Conservation (phyloP, 2,888 invertebrate genomes). For the Drosophila vallismaia region DNA sequence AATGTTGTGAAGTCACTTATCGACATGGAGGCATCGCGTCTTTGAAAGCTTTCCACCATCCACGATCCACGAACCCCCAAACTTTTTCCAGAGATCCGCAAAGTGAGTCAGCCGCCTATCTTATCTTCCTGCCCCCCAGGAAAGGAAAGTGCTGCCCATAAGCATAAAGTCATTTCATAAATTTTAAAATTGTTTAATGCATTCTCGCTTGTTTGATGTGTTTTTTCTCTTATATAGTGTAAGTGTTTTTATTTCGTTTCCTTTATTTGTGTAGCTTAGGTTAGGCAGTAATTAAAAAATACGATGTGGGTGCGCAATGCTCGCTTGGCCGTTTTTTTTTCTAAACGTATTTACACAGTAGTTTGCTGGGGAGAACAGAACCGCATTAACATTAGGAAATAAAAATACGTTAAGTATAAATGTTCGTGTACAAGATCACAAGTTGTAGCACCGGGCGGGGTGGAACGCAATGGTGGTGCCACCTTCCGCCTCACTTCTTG, state of each 20-base stretch:
- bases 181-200: conserved; percentile 41
- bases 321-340: conserved; percentile 44
- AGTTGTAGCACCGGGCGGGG: conserved; percentile 62
- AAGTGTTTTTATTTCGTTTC: conserved; percentile 2
- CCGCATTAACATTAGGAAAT: conserved; percentile 22
- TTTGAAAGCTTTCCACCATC: conserved; percentile 23
- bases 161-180: conserved; percentile 7
- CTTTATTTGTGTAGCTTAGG: conserved; percentile 45
- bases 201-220: conserved; percentile 25
- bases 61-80: not conserved
- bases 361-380: conserved; percentile 31
- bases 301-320: conserved; percentile 40
- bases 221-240: not conserved
- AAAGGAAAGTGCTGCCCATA: conserved; percentile 33
- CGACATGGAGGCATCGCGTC: conserved; percentile 25
- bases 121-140: conserved; percentile 21
- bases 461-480: not conserved
- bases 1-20: conserved; percentile 26
- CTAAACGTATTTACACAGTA: conserved; percentile 60
- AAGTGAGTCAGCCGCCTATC: conserved; percentile 25
- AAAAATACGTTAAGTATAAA: conserved; percentile 38
- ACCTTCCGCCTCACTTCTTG: conserved; percentile 84
- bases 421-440: conserved; percentile 67
- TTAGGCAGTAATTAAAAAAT: conserved; percentile 55
- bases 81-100: not conserved